These are phyloP conservation scores for Elanoides forficatus DNA, from an alignment of 2,113 vertebrate species.

Conservation along the genomic window DNA sequence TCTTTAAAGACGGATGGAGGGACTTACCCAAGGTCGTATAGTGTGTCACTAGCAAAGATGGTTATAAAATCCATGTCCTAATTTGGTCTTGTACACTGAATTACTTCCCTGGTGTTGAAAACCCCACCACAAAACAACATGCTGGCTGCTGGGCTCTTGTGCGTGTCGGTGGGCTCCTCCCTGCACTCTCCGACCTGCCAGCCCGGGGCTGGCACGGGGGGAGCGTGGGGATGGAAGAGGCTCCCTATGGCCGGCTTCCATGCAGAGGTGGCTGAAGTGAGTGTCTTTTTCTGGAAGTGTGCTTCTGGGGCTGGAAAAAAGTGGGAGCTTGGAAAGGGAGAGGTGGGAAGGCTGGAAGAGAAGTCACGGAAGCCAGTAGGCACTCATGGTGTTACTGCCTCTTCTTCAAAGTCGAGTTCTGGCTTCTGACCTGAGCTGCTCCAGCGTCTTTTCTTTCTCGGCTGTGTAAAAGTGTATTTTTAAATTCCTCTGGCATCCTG, in stretches of 20 bases:
- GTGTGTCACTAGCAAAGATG: neutral
- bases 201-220: neutral
- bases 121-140: neutral
- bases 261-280: neutral
- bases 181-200: neutral
- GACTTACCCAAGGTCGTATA: neutral
- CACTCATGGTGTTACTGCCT: neutral
- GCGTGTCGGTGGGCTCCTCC: accelerated
- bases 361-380: neutral
- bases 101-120: neutral
- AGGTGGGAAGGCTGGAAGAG: neutral
- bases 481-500: neutral
- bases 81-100: neutral
- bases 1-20: neutral
- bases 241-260: accelerated
- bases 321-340: neutral
- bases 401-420: neutral
- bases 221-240: accelerated
- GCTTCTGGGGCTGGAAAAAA: neutral
- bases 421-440: neutral
- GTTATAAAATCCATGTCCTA: neutral
- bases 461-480: neutral
- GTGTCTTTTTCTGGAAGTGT: neutral
- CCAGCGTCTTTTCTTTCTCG: neutral
- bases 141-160: neutral